Base-by-base conservation (phyloP, 2,888 invertebrate genomes). In the Sarcophaga subvicina region DNA sequence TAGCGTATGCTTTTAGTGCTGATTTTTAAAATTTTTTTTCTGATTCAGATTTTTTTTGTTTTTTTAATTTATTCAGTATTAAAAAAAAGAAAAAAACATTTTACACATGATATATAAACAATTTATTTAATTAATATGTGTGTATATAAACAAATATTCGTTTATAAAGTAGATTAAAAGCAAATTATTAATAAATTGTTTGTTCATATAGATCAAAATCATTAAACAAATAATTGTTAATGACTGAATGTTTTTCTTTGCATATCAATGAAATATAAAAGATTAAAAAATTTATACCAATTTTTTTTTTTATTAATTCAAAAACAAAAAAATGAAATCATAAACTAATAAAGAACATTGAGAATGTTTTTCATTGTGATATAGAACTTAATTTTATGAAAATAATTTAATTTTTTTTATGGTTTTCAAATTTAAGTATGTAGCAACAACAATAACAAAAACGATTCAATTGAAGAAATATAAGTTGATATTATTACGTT, bases 1-100 rank as follows among this genome's bases (percentile, higher is more conserved):
- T 73, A 83, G 54, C 49, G 25, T 73, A 67, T 47, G 54, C 10
- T 69, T 73, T 78, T 72, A 49, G 60, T 47, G 54, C 14, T 22
- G 17, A 69, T 78, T 62, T 77, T 77, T 12, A 22, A 54, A 2
- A 37, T 37, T 37, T 10, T 37, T 37, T 37, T 37, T 20, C 27
- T 5, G 4, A 22, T 27, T 27, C n/a, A n/a, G n/a, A n/a, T 37
- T 37, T 5, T 8, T 37, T 10, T 5, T 10, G 22, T 66, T 60
- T 49, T 25, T 37, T 2, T 67, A 64, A n/a, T 69, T 17, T 60
- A n/a, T 69, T 17, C 10, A 4, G 3, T 12, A 54, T 14, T 5
- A 14, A 54, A 54, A 17, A 54, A 14, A 22, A 62, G 3, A 20
- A 25, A 25, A 78, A 78, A 62, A 69, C 17, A 6, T 12, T 72